phyloP scores from a whole-genome alignment of 2,797 vertebrate genomes.

The Chelon auratus region DNA sequence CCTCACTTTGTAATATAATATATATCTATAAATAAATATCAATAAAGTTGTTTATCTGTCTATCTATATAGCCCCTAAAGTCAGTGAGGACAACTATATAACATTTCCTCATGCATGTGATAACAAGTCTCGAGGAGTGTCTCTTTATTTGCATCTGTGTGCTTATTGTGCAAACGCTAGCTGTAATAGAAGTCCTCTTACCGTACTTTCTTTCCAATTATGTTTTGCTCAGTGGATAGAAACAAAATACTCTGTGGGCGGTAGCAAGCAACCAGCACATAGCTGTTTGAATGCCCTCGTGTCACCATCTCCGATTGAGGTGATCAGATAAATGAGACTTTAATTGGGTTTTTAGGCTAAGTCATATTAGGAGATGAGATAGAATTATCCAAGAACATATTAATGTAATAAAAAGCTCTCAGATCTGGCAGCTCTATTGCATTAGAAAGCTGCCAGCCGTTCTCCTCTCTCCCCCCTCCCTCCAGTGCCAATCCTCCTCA shows the following conservation, averaged over 20 bases:
- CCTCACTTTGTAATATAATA: constrained; percentile 2
- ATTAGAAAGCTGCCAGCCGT: constrained; percentile 64
- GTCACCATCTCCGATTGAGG: constrained; percentile 80
- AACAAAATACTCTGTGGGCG: constrained; percentile 59
- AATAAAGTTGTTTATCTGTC: no score
- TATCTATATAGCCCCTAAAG: background rate
- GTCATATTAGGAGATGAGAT: constrained; percentile 85
- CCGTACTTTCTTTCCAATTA: constrained; percentile 63
- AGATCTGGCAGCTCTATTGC: constrained; percentile 76
- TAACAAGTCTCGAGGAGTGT: constrained; percentile 30
- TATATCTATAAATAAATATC: background rate
- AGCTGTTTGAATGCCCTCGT: constrained; percentile 74
- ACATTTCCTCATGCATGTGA: constrained; percentile 31
- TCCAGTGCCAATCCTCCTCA: constrained; percentile 42
- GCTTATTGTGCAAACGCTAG: constrained; percentile 23
- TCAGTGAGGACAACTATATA: constrained; percentile 22
- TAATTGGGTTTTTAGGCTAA: constrained; percentile 90
- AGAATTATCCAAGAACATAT: constrained; percentile 86
- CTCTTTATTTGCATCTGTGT: constrained; percentile 32
- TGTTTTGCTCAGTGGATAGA: constrained; percentile 43
- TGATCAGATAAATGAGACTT: constrained; percentile 88
- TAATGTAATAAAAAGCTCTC: constrained; percentile 85
- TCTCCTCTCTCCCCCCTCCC: constrained; percentile 17
- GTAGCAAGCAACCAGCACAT: constrained; percentile 43
- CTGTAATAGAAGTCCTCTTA: constrained; percentile 44